Conservation (phyloP, 1,140 invertebrate genomes). For the Paraescarpia echinospica region DNA sequence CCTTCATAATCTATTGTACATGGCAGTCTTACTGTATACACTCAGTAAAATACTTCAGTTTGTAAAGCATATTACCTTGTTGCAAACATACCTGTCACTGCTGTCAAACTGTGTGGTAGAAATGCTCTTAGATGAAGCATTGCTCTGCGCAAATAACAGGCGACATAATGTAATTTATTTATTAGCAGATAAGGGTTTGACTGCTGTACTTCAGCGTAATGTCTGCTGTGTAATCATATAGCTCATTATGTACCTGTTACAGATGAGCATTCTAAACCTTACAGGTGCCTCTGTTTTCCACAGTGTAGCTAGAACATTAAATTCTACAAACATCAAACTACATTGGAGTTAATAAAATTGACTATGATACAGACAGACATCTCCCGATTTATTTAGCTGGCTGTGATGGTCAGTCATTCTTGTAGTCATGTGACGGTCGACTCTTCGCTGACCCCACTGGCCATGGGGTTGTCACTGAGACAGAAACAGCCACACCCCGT, state of each 20-base stretch:
- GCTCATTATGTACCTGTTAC: not conserved
- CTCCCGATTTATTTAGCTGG: not conserved
- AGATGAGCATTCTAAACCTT: not conserved
- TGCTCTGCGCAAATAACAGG: not conserved
- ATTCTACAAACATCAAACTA: not conserved
- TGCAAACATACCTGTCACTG: not conserved
- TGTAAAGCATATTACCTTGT: not conserved
- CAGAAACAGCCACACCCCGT: slow-evolving; percentile 90
- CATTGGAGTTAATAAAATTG: not conserved
- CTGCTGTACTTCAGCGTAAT: not conserved
- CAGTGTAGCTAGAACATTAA: not conserved
- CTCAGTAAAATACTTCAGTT: not conserved
- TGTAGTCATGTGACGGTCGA: not conserved
- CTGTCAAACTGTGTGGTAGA: not conserved
- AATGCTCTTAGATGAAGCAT: not conserved
- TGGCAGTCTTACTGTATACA: not conserved
- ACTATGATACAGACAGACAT: not conserved
- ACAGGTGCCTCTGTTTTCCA: not conserved
- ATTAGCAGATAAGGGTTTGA: not conserved
- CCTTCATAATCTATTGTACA: not conserved
- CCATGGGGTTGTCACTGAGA: slow-evolving; percentile 33
- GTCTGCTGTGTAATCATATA: not conserved
- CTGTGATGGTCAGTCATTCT: not conserved
- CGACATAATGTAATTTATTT: not conserved
- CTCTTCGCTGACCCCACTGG: not conserved